These are phyloP conservation scores for Macrostomum lignano DNA, from an alignment of 1,140 invertebrate species.

Conservation along the genomic window DNA sequence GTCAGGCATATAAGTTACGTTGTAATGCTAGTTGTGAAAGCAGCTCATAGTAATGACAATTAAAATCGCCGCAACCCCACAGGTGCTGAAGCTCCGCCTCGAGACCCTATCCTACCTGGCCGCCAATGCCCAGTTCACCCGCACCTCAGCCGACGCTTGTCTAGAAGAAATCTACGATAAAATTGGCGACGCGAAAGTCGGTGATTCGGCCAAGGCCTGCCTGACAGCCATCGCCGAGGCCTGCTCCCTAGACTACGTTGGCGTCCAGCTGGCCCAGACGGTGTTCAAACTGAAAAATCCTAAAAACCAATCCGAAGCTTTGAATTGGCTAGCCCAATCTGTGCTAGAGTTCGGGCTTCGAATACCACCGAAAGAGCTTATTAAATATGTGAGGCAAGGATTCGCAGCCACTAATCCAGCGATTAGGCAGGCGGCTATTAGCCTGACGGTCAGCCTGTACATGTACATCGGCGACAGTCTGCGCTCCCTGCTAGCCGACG, in stretches of 20 bases:
- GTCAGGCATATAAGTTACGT: neutral
- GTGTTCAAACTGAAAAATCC: slow-evolving; percentile 59
- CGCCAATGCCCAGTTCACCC: slow-evolving; percentile 37
- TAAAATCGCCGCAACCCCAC: no score
- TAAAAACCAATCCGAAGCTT: slow-evolving; percentile 54
- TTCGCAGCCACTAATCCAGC: slow-evolving; percentile 48
- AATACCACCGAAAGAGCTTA: slow-evolving; percentile 40
- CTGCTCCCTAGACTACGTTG: slow-evolving; percentile 43
- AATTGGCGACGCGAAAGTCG: slow-evolving; percentile 52
- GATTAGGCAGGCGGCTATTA: slow-evolving; percentile 43
- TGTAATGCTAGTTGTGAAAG: slow-evolving; percentile 31
- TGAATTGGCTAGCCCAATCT: slow-evolving; percentile 45
- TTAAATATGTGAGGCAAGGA: slow-evolving; percentile 51
- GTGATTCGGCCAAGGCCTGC: slow-evolving; percentile 37
- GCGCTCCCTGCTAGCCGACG: slow-evolving; percentile 49
- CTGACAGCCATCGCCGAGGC: slow-evolving; percentile 46
- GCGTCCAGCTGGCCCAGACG: slow-evolving; percentile 24
- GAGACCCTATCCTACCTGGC: slow-evolving; percentile 47
- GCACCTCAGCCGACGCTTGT: slow-evolving; percentile 42
- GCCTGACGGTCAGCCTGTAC: slow-evolving; percentile 40
- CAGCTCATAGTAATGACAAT: slow-evolving; percentile 36
- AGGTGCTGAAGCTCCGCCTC: slow-evolving; percentile 51
- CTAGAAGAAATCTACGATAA: slow-evolving; percentile 52
- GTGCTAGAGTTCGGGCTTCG: slow-evolving; percentile 55
- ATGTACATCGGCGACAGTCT: slow-evolving; percentile 46